These are phyloP conservation scores for Exephanes ischioxanthus DNA, from an alignment of 2,888 invertebrate genomes.

Conservation along the genomic window DNA sequence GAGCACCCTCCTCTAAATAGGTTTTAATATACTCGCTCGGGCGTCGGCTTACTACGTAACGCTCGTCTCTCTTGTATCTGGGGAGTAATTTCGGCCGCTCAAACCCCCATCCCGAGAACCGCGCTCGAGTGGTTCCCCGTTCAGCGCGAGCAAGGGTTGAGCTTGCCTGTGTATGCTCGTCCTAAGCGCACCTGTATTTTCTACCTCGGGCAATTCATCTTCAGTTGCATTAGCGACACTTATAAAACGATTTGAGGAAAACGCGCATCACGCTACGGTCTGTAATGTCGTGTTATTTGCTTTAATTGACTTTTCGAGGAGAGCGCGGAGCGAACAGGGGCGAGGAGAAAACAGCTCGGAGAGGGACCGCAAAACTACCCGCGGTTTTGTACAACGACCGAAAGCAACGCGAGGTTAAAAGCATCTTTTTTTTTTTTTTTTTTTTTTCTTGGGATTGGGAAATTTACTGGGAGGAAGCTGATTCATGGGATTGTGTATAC, in stretches of 20 bases:
- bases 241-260: conserved; percentile 3
- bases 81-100: conserved; percentile 78
- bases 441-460: background rate
- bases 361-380: background rate
- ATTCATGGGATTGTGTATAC: background rate
- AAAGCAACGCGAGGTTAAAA: background rate
- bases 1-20: conserved; percentile 71
- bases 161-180: background rate
- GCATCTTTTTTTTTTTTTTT: background rate
- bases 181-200: background rate
- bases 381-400: background rate
- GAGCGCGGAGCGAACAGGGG: background rate
- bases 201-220: background rate
- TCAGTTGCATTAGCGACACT: background rate
- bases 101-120: conserved; percentile 65
- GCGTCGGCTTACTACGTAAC: conserved; percentile 69
- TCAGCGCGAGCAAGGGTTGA: background rate
- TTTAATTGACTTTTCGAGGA: background rate
- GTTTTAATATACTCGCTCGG: conserved; percentile 76
- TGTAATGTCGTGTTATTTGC: background rate
- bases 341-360: background rate
- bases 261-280: background rate
- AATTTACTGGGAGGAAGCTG: background rate
- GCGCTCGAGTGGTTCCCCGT: background rate
- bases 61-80: conserved; percentile 66